A percentile compares a stretch with the other conserved stretches of the same genome.
Evolutionary conservation across 37 sponge, comb jelly and placozoan species (phyloP).

Genomic region (Halichondria panicea): DNA sequence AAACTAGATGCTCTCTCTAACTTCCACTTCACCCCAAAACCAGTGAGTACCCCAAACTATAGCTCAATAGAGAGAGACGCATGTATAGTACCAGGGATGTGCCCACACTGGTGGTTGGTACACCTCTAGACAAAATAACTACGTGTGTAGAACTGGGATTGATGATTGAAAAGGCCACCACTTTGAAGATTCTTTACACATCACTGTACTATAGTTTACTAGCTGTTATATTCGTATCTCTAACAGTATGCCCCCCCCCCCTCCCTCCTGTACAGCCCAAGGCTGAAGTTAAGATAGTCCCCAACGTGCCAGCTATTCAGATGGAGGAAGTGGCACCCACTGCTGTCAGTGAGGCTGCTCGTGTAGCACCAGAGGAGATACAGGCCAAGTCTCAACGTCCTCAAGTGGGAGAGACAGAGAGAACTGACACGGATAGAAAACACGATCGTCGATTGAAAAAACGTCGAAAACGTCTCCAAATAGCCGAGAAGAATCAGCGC

Average conservation of each 20-base stretch:
- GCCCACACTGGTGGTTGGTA: neutral
- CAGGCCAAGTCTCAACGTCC: slow-evolving; percentile 32
- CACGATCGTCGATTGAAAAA: slow-evolving; percentile 63
- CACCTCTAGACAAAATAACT: neutral
- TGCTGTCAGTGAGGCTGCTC: slow-evolving; percentile 60
- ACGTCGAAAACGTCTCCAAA: slow-evolving; percentile 41
- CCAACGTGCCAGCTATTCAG: slow-evolving; percentile 71
- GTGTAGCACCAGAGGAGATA: slow-evolving; percentile 83
- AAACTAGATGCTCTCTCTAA: slow-evolving; percentile 97
- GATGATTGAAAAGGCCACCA: neutral
- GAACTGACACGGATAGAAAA: slow-evolving; percentile 57
- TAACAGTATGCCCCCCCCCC: neutral
- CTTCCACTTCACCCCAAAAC: slow-evolving; percentile 95
- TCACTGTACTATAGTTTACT: neutral
- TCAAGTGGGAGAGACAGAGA: slow-evolving; percentile 55
- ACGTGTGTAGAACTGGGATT: slow-evolving; percentile 1
- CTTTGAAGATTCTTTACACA: neutral
- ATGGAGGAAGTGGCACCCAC: slow-evolving; percentile 86
- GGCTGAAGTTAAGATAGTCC: slow-evolving; percentile 74
- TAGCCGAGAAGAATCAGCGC: slow-evolving; percentile 15
- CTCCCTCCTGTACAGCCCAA: slow-evolving; percentile 39
- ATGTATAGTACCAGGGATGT: neutral
- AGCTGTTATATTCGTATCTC: too few relatives aligned
- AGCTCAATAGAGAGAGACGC: neutral
- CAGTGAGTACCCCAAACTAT: slow-evolving; percentile 45